Evolutionary conservation across 2,113 vertebrate genomes (phyloP), one percentile per base, ranked within the genome.

Genomic region (Triplophysa rosa): DNA sequence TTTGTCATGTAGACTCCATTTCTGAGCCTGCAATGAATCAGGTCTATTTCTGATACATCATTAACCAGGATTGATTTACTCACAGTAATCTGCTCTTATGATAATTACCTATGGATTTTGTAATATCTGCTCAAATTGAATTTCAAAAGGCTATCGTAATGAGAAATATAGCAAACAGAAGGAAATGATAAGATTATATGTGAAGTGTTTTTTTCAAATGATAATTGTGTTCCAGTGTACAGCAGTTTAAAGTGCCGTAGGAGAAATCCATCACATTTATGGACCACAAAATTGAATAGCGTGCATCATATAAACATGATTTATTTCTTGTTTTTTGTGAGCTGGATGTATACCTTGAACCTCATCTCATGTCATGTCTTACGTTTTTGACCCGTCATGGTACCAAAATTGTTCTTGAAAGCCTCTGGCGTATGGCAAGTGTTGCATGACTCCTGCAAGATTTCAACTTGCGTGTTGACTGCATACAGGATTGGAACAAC

Each of bases 91-190:
- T 10, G 45, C 71, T 81, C 67, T 68, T 84, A 79, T 78, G 40
- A 81, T 88, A 88, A 90, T 89, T 85, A 85, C 86, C 80, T 87
- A 88, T 88, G 84, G 88, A 90, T 92, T 89, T 88, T 88, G 77
- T 83, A 62, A 84, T 82, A 84, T 84, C 71, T 82, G 61, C 73
- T 69, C 64, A 72, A 83, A 85, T 83, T 81, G 65, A 80, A 80
- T 85, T 85, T 85, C 74, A 75, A 80, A 85, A 76, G 65, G 75
- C 78, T 78, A 42, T 78, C 81, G 78, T 61, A 69, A 80, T 52
- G 59, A 78, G 23, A 65, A 76, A 42, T 64, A 70, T 24, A 74
- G 80, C 75, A 82, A 77, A 70, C 72, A 82, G 77, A 67, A 72
- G 69, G 78, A 78, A 67, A 56, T 61, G 13, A 80, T 77, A 5